Base-by-base conservation (phyloP, 2,797 vertebrate species). In the Ctenochaetus hawaiiensis region DNA sequence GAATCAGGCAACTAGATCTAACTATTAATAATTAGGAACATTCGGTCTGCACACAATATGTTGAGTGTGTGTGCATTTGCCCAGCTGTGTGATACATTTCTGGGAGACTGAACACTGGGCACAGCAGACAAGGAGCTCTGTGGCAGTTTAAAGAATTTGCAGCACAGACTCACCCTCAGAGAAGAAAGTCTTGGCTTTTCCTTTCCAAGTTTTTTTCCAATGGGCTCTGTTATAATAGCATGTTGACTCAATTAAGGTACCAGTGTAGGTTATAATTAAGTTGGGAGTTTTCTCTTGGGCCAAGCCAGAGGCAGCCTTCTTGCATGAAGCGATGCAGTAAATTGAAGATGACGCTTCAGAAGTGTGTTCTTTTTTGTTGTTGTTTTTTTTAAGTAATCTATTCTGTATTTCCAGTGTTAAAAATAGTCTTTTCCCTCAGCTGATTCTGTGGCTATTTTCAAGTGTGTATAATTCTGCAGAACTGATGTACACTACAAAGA, bases 211-310 rank as follows among this genome's bases (percentile, higher is more conserved):
- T 26, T 64, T 37, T 82, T 71, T 86, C 57, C 69, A 67, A 59
- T 12, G 45, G 79, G 62, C 80, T 82, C 68, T 48, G 71, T 22
- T 84, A 63, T 79, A 77, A 47, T 78, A 58, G 72, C 92, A 92
- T 86, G 83, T 79, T 92, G 86, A 87, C 83, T 93, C 72, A 79
- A 91, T 94, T 93, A 93, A 91, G 86, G 89, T 88, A 84, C 84
- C 83, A 75, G 63, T 57, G 54, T 81, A 90, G 80, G 88, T 88
- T 90, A 67, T 91, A 88, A 92, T 91, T 92, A 91, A 72, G 80
- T 78, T 78, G 74, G 68, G 77, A 88, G 67, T 84, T 85, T 75
- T 90, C 75, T 87, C 76, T 69, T 51, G 69, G 70, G 80, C 80
- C 63, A 63, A 77, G 78, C 77, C 87, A 88, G 77, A 67, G 59